Base-by-base conservation (phyloP, 2,113 vertebrate species). In the Sander lucioperca region DNA sequence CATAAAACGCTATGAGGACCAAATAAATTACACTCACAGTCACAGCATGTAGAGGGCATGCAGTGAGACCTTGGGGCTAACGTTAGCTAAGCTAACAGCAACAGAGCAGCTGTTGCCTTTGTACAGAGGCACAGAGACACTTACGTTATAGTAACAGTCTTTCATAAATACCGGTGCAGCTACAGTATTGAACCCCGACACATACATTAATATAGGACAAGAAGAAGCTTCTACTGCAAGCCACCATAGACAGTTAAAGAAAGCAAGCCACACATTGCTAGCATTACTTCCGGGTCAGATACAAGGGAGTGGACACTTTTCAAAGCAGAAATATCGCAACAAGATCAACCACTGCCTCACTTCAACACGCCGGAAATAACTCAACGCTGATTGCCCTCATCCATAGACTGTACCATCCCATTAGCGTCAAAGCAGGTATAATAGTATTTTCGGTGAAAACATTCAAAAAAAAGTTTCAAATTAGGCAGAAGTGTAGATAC, bases 61-160 rank as follows among this genome's bases (percentile, higher is more conserved):
- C 13, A 63, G 23, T 10, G 13, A 39, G 77, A 81, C 82, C 79
- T 82, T 75, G 83, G 45, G 33, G 75, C 53, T 25, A 11, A 43
- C 39, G 39, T 43, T 43, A 85, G 80, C 78, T 83, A 62, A 57
- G 80, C 80, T 84, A 89, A 84, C 39, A 86, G 62, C 67, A 85
- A 80, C 43, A 66, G 0, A 68, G 16, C 27, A 64, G 10, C 0
- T 39, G 8, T 30, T 53, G 8, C 27, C 25, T 73, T 43, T 47
- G 2, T 21, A 3, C 7, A 0, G 5, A 25, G 0, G 1, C 15
- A 47, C 16, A 30, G 11, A 2, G 43, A 47, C 1, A 48, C 73
- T 84, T 70, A 86, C 91, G 83, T 84, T 74, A 15, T 0, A 19
- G 4, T 47, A 6, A 25, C 36, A n/a, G 0, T 66, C 62, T 23